Evolutionary conservation across 2,113 vertebrate genomes (phyloP), one percentile per base, ranked within the genome.

Genomic region (Gallinago media): DNA sequence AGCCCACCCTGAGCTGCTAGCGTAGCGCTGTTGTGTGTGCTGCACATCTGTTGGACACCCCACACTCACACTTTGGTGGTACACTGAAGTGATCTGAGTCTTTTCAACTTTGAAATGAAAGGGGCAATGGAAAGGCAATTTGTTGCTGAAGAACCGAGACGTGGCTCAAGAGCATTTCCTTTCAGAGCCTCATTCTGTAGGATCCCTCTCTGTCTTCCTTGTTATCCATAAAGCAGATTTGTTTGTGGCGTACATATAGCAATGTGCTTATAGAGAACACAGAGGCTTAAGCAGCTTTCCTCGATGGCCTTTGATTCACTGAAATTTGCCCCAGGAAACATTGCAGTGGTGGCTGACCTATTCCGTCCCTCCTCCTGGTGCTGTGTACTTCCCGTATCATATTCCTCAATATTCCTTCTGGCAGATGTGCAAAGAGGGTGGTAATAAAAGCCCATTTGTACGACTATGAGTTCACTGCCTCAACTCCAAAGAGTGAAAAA

Each of bases 361-460:
- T 46, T 74, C 71, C 67, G 77, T 63, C 32, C 52, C 52, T 78
- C 76, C 87, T 88, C n/a, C 63, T 9, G 9, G 75, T 77, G 56
- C 81, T 72, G 44, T 87, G 21, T 73, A 50, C 76, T 79, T 54
- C 44, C 89, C 40, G 4, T 66, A 65, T 67, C 65, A 49, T 82
- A 85, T 92, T 96, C 79, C 59, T 90, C 72, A 74, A 36, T 88
- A 85, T 92, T 96, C 82, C 66, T 40, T 38, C 88, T 94, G 85
- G 79, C 75, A 92, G 85, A 74, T 29, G 34, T 77, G 88, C 56
- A 54, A 92, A 95, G 79, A 84, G 56, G 65, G 32, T 1, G 0
- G 70, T 47, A 88, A 95, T 94, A 96, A 95, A 96, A 94, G 94
- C 76, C 68, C 27, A 32, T 92, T 96, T 96, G 88, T 97, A 76